Evolutionary conservation across 2,113 vertebrate genomes (phyloP), one percentile per base, ranked within the genome.

Genomic region (Leiothrix lutea): DNA sequence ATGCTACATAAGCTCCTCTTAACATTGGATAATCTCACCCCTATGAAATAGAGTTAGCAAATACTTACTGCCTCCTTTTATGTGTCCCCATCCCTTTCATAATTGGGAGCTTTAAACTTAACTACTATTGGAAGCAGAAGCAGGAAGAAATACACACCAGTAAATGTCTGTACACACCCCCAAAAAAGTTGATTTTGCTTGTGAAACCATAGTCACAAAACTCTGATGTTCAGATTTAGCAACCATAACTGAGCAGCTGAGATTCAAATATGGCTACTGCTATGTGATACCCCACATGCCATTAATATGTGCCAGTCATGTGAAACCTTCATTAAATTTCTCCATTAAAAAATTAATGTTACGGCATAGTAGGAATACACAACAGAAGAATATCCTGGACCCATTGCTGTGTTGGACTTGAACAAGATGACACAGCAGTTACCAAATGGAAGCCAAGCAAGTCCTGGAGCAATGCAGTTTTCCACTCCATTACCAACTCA

Each of bases 261-360:
- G 36, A 36, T 2, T 7, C 33, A 90, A 12, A 35, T 45, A 50
- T 23, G 26, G n/a, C 38, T 16, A 42, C 24, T 53, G 18, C 42
- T 51, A 25, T 0, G 0, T 57, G 72, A 62, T 45, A n/a, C 1
- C 3, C 14, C 15, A n/a, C 1, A 0, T 45, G 31, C 25, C 20
- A 54, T 40, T 61, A 62, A 8, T 24, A 57, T 5, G 4, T 16
- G 13, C 6, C 24, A 75, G 11, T 4, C 24, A 42, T 15, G 66
- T 23, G 45, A 73, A 82, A 72, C 5, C 18, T 42, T 44, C 20
- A 36, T 23, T n/a, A 17, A 12, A 31, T 51, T 77, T 73, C 8
- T 62, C 51, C 20, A 33, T 45, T 62, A 66, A 79, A 22, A 57
- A 45, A 48, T 31, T 54, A 50, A 50, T 14, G 26, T 71, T 58